A percentile compares a stretch with the other conserved stretches of the same genome.
phyloP scores from a whole-genome alignment of 2,797 vertebrate species.

The Taeniopygia guttata region DNA sequence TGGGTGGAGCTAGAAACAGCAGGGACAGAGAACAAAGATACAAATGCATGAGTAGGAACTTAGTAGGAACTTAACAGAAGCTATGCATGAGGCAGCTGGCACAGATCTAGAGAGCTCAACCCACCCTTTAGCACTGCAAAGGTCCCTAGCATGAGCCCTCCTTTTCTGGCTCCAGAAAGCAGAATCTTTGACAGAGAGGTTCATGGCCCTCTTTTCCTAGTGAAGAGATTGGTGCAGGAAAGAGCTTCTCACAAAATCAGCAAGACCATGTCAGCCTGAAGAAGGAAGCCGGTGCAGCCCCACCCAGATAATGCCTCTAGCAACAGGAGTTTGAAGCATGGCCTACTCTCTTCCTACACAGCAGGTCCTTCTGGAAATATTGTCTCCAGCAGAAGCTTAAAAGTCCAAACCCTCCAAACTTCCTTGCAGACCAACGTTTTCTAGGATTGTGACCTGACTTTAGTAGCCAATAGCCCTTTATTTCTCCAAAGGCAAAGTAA shows the following conservation, averaged over 20 bases:
- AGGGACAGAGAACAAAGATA: neutral
- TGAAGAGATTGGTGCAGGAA: neutral
- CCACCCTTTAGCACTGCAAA: neutral
- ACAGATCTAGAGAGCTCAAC: neutral
- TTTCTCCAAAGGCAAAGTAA: neutral
- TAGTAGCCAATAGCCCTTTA: neutral
- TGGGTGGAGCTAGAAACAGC: neutral
- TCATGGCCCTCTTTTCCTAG: neutral
- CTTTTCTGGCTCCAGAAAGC: neutral
- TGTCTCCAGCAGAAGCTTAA: neutral
- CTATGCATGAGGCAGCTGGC: no score
- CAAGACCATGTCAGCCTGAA: neutral
- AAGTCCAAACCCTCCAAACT: neutral
- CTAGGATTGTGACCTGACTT: neutral
- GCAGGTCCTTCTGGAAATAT: neutral
- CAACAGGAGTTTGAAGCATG: neutral
- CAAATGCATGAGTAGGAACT: neutral
- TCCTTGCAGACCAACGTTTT: neutral
- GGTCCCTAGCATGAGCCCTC: rapidly evolving
- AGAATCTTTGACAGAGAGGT: rapidly evolving
- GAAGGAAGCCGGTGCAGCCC: neutral
- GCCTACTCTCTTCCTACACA: neutral
- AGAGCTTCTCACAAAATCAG: neutral
- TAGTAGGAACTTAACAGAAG: neutral
- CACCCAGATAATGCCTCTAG: neutral